phyloP scores from a whole-genome alignment of 2,113 vertebrate genomes.

The Struthidea cinerea region DNA sequence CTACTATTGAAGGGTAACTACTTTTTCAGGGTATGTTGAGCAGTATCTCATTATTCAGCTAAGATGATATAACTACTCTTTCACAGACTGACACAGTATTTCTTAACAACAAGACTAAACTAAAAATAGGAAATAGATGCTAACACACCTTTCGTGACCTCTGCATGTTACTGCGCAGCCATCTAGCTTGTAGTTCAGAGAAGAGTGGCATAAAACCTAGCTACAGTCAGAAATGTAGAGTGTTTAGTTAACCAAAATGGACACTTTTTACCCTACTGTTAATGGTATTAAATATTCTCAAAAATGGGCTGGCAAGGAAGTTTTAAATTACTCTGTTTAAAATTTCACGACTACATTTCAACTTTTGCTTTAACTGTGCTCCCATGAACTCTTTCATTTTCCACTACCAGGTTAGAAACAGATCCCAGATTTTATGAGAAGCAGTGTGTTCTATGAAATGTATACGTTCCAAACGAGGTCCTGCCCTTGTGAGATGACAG shows the following conservation, averaged over 20 bases:
- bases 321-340: background rate
- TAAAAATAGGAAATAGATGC: slow-evolving; percentile 20
- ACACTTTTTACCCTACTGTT: background rate
- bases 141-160: background rate
- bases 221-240: background rate
- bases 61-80: background rate
- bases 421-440: background rate
- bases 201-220: background rate
- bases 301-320: background rate
- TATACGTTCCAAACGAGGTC: background rate
- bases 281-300: background rate
- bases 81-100: background rate
- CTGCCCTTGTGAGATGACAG: background rate
- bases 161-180: background rate
- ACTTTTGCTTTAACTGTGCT: background rate
- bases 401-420: background rate
- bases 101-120: background rate
- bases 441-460: fast-evolving
- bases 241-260: background rate
- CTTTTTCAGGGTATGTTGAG: background rate
- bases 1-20: background rate
- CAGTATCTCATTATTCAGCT: slow-evolving; percentile 46
- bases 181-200: background rate
- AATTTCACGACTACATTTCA: background rate
- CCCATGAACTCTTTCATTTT: background rate